A percentile compares a stretch with the other conserved stretches of the same genome.
Evolutionary conservation across 2,888 invertebrate species (phyloP).

Genomic region (Julus scandinavius): DNA sequence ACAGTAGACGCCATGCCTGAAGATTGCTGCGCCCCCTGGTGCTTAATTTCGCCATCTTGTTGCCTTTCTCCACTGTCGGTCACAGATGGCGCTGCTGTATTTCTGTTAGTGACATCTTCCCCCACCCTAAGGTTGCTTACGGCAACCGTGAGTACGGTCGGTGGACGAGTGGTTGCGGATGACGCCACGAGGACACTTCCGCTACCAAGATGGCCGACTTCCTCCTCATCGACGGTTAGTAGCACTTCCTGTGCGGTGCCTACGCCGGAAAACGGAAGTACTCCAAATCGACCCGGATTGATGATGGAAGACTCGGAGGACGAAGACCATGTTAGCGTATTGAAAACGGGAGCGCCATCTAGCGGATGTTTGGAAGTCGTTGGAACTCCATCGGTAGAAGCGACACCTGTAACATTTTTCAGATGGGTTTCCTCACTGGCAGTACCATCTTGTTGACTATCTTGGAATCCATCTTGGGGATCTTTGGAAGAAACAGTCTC

Average conservation of each 20-base stretch:
- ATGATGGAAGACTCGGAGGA: not conserved
- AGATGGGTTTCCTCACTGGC: not conserved
- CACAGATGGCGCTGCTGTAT: not conserved
- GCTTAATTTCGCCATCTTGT: not conserved
- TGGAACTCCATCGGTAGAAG: not conserved
- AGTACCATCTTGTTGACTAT: not conserved
- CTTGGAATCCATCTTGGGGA: not conserved
- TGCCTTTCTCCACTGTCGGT: too few species aligned
- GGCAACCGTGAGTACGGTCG: not conserved
- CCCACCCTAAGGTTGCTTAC: not conserved
- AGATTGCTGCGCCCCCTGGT: not conserved
- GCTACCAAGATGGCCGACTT: not conserved
- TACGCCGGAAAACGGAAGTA: not conserved
- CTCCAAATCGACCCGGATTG: not conserved
- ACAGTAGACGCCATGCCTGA: not conserved
- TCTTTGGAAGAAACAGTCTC: not conserved
- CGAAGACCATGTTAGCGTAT: not conserved
- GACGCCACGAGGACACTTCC: too few species aligned
- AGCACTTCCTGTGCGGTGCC: not conserved
- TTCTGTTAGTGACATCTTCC: not conserved
- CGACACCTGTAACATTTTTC: not conserved
- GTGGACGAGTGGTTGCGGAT: not conserved
- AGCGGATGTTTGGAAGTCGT: not conserved
- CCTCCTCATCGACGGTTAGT: not conserved
- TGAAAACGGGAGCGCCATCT: not conserved